Conservation (phyloP, 2,113 vertebrate species). For the Zapornia atra region DNA sequence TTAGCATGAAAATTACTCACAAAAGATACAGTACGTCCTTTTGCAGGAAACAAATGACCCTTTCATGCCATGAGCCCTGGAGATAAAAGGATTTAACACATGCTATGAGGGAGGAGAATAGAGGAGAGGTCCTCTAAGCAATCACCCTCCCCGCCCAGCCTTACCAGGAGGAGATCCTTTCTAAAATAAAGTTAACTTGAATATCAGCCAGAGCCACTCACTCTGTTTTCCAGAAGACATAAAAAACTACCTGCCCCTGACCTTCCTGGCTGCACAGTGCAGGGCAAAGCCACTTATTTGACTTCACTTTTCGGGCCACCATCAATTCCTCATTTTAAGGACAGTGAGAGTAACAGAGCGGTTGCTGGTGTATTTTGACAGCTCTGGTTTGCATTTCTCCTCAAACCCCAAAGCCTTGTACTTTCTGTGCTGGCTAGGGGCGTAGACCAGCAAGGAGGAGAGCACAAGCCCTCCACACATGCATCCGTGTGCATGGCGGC, state of each 20-base stretch:
- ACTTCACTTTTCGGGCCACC: neutral
- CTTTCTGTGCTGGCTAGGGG: neutral
- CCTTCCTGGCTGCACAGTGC: neutral
- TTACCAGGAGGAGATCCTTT: neutral
- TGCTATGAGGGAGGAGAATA: neutral
- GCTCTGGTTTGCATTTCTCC: neutral
- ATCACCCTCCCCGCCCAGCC: neutral
- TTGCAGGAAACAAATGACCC: neutral
- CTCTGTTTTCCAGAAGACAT: neutral
- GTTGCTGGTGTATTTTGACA: neutral
- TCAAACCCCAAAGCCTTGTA: neutral
- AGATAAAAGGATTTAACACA: neutral
- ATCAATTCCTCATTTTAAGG: neutral
- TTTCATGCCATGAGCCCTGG: fast-evolving
- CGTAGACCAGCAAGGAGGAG: neutral
- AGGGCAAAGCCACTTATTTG: neutral
- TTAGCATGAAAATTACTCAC: constrained; percentile 20
- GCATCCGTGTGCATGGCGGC: fast-evolving
- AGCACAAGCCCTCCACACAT: fast-evolving
- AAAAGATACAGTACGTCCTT: neutral
- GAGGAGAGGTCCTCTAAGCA: neutral
- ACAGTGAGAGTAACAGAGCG: neutral
- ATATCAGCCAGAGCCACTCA: neutral
- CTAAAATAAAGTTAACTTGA: neutral
- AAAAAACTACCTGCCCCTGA: neutral